Conservation (phyloP, 2,113 vertebrate genomes). For the Melierax canorus region DNA sequence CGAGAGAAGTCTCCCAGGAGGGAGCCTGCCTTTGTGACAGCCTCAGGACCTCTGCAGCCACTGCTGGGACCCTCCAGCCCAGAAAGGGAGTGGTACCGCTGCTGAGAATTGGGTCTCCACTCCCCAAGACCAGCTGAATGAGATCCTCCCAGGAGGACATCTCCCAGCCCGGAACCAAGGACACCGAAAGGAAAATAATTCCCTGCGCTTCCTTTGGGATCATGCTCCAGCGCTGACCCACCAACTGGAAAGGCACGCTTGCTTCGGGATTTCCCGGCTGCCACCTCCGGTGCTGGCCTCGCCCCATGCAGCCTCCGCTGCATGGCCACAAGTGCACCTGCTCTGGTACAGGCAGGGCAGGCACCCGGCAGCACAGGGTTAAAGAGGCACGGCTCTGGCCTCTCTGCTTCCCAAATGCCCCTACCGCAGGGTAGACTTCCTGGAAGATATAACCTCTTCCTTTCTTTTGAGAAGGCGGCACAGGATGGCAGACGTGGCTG, state of each 20-base stretch:
- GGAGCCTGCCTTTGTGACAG: not conserved
- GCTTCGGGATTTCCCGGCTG: not conserved
- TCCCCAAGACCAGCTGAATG: accelerated
- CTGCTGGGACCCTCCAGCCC: not conserved
- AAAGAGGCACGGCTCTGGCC: accelerated
- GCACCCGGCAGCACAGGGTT: too few relatives aligned
- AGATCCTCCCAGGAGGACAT: not conserved
- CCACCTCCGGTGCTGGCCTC: not conserved
- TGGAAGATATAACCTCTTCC: not conserved
- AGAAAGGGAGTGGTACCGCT: accelerated
- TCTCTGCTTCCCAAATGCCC: not conserved
- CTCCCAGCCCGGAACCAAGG: not conserved
- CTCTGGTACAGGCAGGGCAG: not conserved
- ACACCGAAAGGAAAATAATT: not conserved
- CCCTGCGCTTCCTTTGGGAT: not conserved
- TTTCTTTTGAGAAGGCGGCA: not conserved
- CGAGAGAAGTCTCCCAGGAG: not conserved
- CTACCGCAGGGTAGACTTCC: not conserved
- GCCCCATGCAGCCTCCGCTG: accelerated
- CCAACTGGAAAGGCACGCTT: not conserved
- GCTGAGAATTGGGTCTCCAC: not conserved
- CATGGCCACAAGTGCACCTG: accelerated
- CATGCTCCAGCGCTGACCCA: accelerated
- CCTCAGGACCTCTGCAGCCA: not conserved
- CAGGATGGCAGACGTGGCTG: not conserved